These are phyloP conservation scores for Cercopithecus mona DNA, from an alignment of 2,113 vertebrate genomes.

Conservation along the genomic window DNA sequence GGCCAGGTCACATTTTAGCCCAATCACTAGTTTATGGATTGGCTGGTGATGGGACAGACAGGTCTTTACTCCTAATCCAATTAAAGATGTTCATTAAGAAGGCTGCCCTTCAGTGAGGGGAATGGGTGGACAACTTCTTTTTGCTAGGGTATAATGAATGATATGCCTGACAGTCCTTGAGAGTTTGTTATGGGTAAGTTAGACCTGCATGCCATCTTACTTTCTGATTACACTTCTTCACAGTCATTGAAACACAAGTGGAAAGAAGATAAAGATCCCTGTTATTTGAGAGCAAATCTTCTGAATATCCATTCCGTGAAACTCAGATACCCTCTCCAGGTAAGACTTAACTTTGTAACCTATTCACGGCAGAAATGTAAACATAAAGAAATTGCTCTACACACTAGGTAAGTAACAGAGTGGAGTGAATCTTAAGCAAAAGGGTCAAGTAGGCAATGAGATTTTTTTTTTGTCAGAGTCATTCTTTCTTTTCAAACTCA, in stretches of 20 bases:
- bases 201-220: neutral
- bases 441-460: neutral
- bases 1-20: neutral
- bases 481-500: neutral
- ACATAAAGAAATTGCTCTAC: neutral
- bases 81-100: neutral
- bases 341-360: neutral
- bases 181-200: neutral
- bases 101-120: neutral
- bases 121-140: neutral
- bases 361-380: neutral
- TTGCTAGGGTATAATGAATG: too few relatives aligned
- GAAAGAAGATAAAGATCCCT: neutral
- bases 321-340: neutral
- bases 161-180: neutral
- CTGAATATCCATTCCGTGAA: neutral
- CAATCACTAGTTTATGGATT: neutral
- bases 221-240: neutral
- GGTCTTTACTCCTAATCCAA: neutral
- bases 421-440: neutral
- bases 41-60: fast-evolving
- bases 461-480: neutral
- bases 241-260: neutral
- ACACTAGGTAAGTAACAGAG: neutral
- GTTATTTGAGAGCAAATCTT: neutral